Evolutionary conservation across 2,113 vertebrate species (phyloP), one percentile per base, ranked within the genome.

Genomic region (Megatriorchis doriae): DNA sequence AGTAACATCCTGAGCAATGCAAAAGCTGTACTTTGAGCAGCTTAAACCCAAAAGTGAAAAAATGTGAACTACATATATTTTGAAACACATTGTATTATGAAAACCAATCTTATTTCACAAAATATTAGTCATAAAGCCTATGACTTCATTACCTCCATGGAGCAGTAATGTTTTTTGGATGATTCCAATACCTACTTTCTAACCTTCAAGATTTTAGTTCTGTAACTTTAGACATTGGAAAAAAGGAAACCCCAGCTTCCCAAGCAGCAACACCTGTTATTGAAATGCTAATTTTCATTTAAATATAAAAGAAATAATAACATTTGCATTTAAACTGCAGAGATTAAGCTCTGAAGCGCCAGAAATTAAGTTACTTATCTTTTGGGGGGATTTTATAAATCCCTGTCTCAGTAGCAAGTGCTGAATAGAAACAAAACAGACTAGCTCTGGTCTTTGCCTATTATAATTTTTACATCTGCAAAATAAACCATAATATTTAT

Each of bases 351-450:
- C 80, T 6, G 31, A 89, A 95, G 62, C 50, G 45, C 25, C 68
- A 96, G 62, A 95, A 95, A 95, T 91, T 66, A 89, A 43, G 53
- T 91, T 85, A 62, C 45, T 93, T 94, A 79, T 85, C 81, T 96
- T 96, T 85, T 43, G 25, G 32, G 11, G 43, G 66, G 61, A 91
- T 95, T 95, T 94, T 81, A 73, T 82, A 96, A 94, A 96, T 89
- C 83, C 81, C 47, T 86, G 52, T 56, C 65, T 91, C 70, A 58
- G 50, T 36, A 87, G 45, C 58, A 91, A 94, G 40, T 40, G 9
- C 20, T 58, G 61, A 81, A 93, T 4, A 80, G 81, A 94, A 91
- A 89, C 19, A 93, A 87, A 93, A 25, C 21, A 84, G 71, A 48
- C 26, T 38, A 70, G 36, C 53, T 79, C 68, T 65, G 9, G 16